Evolutionary conservation across 2,113 vertebrate species (phyloP).

Genomic region (Pomatorhinus ruficollis): DNA sequence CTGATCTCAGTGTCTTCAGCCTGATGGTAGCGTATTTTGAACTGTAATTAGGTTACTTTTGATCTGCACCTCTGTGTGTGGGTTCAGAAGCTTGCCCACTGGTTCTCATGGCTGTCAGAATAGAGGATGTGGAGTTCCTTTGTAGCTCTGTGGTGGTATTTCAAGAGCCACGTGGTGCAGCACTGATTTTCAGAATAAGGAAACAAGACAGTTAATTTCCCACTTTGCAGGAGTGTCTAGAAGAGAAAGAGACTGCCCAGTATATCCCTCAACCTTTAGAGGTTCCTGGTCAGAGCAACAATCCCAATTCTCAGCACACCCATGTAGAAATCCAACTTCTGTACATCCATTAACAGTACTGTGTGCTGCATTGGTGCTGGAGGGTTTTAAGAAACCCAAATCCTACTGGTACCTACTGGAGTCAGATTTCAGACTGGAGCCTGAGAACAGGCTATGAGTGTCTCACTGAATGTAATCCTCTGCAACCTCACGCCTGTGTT

Average conservation of each 20-base stretch:
- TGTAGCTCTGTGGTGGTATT: background rate
- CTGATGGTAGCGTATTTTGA: background rate
- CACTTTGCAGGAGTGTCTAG: background rate
- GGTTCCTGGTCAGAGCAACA: background rate
- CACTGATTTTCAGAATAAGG: background rate
- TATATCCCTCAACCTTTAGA: background rate
- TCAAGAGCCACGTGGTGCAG: background rate
- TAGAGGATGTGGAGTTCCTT: background rate
- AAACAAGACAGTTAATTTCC: background rate
- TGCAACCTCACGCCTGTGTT: background rate
- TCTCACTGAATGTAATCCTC: background rate
- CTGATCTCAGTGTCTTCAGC: background rate
- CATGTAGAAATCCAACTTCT: background rate
- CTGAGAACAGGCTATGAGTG: background rate
- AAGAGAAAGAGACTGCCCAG: background rate
- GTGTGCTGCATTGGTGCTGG: background rate
- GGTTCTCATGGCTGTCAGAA: background rate
- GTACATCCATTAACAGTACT: background rate
- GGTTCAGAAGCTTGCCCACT: background rate
- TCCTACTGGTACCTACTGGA: background rate
- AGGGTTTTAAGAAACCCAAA: background rate
- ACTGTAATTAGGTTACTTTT: background rate
- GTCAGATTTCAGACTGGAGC: background rate
- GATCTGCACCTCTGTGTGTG: background rate
- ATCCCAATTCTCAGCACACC: background rate